Percentiles rank a stretch among this genome's conserved stretches.
Conservation (phyloP, 2,113 vertebrate genomes). For the Lates calcarifer region DNA sequence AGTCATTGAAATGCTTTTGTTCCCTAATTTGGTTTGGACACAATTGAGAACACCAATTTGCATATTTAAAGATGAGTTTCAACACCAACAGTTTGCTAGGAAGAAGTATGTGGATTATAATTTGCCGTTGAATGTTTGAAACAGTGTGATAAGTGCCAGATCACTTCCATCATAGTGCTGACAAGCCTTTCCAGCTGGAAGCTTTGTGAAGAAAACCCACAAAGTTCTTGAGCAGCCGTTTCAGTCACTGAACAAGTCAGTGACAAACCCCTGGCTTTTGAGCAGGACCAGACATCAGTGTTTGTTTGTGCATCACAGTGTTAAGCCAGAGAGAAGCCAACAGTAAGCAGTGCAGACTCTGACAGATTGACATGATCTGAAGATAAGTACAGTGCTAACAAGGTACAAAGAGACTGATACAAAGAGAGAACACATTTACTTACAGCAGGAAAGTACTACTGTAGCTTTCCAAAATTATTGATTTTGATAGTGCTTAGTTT, state of each 20-base stretch:
- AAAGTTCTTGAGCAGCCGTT: slow-evolving; percentile 54
- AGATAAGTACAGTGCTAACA: slow-evolving; percentile 60
- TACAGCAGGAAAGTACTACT: background rate
- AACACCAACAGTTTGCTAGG: background rate
- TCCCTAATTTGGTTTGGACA: background rate
- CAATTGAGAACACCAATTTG: background rate
- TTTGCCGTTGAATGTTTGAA: background rate
- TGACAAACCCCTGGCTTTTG: slow-evolving; percentile 34
- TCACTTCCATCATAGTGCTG: background rate
- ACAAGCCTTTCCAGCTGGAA: slow-evolving; percentile 2
- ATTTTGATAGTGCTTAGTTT: background rate
- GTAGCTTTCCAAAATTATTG: background rate
- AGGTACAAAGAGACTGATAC: slow-evolving; percentile 37
- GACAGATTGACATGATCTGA: slow-evolving; percentile 58
- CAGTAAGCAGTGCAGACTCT: slow-evolving; percentile 42
- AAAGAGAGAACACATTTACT: slow-evolving; percentile 10
- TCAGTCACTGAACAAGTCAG: slow-evolving; percentile 24
- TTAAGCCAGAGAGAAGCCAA: slow-evolving; percentile 61
- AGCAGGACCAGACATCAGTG: slow-evolving; percentile 35
- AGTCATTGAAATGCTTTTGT: background rate
- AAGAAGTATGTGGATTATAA: background rate
- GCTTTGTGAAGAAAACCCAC: background rate
- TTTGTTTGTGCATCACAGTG: slow-evolving; percentile 39
- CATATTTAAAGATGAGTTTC: background rate
- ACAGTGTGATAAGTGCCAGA: background rate